A percentile compares a stretch with the other conserved stretches of the same genome.
Conservation (phyloP, 1,140 invertebrate species). For the Branchinecta lindahli region DNA sequence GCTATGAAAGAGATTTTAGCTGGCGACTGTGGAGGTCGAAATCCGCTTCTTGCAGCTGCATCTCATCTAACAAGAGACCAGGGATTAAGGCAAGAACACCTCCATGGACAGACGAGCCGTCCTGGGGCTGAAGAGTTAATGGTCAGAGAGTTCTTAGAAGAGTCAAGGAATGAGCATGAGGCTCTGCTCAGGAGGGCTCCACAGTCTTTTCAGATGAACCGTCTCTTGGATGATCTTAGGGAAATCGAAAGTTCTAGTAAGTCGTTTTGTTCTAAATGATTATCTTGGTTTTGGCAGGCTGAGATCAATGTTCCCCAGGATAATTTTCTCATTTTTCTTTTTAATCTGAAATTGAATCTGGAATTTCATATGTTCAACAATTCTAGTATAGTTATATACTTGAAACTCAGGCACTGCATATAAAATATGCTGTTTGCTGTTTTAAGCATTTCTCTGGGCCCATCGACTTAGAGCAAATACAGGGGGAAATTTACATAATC, state of each 20-base stretch:
- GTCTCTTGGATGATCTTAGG: neutral
- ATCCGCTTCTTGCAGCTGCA: neutral
- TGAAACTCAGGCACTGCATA: too few species aligned
- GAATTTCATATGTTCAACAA: too few species aligned
- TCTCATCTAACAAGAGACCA: neutral
- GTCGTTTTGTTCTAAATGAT: neutral
- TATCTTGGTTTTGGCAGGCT: too few species aligned
- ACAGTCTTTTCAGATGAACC: neutral
- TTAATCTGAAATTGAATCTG: too few species aligned
- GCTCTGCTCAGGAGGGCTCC: neutral
- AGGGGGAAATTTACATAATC: too few species aligned
- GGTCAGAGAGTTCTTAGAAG: constrained; percentile 3
- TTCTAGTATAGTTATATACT: too few species aligned
- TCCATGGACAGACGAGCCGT: neutral
- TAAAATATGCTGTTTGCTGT: too few species aligned
- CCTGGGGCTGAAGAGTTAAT: neutral
- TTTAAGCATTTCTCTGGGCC: too few species aligned
- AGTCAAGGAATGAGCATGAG: neutral
- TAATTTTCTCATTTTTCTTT: too few species aligned
- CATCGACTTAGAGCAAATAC: too few species aligned
- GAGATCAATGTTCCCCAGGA: too few species aligned
- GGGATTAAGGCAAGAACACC: neutral
- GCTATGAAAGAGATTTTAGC: neutral
- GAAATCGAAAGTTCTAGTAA: neutral
- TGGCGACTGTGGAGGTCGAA: neutral